Evolutionary conservation across 2,888 invertebrate species (phyloP).

Genomic region (Sarcophaga subvicina): DNA sequence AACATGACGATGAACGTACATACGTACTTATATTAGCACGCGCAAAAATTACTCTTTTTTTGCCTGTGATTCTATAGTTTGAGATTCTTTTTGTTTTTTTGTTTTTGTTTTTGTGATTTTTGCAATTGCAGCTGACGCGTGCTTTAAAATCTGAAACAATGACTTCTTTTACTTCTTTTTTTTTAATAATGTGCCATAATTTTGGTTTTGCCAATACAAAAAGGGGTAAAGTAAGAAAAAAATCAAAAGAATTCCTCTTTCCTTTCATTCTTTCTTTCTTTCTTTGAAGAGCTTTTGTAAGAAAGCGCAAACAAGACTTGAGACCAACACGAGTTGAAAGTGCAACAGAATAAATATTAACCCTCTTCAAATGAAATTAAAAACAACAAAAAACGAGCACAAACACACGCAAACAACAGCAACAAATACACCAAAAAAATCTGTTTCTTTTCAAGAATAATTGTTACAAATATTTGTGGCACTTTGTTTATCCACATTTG

Average conservation of each 20-base stretch:
- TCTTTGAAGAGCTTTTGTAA: constrained; percentile 43
- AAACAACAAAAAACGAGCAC: background rate
- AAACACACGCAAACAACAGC: background rate
- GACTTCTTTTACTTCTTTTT: constrained; percentile 31
- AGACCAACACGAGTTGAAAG: constrained; percentile 64
- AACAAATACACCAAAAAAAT: background rate
- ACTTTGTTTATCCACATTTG: no score
- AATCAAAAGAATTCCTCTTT: constrained; percentile 59
- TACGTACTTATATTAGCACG: constrained; percentile 64
- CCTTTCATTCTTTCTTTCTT: constrained; percentile 6
- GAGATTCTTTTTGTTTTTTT: constrained; percentile 13
- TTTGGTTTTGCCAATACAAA: constrained; percentile 1
- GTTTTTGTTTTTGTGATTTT: constrained; percentile 28
- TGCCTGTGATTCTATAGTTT: constrained; percentile 44
- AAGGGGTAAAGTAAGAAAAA: constrained; percentile 23
- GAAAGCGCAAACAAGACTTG: constrained; percentile 51
- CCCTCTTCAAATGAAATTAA: constrained; percentile 49
- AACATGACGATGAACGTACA: constrained; percentile 15
- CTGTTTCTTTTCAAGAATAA: no score
- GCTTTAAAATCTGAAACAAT: constrained; percentile 57
- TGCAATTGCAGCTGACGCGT: constrained; percentile 69
- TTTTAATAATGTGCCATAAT: constrained; percentile 37
- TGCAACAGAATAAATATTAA: constrained; percentile 63
- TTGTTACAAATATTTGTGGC: no score
- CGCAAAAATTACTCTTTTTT: constrained; percentile 38